Evolutionary conservation across 1,140 invertebrate species (phyloP).

Genomic region (Trinorchestia longiramus): DNA sequence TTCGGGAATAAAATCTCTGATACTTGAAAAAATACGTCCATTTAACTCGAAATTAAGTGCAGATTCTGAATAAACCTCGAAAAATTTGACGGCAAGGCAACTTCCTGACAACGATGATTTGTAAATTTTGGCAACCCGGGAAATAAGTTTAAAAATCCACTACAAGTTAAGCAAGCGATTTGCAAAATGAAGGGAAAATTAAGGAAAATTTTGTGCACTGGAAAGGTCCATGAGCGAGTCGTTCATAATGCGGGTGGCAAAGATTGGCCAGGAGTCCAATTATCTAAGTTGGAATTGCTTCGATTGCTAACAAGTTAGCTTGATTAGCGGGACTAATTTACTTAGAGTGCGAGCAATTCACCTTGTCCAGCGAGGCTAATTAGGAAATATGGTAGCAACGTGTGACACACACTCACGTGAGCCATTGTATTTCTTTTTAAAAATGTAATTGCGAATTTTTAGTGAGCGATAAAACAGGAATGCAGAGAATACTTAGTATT

Average conservation of each 20-base stretch:
- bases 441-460: background rate
- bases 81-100: background rate
- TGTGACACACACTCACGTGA: background rate
- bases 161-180: background rate
- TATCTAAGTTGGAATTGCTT: slow-evolving; percentile 29
- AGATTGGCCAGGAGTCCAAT: slow-evolving; percentile 12
- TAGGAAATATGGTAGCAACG: background rate
- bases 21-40: background rate
- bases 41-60: background rate
- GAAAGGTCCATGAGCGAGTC: background rate
- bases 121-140: background rate
- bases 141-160: background rate
- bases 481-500: background rate
- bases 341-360: background rate
- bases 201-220: background rate
- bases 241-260: background rate
- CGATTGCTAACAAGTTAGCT: slow-evolving; percentile 27
- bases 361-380: slow-evolving; percentile 13
- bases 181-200: background rate
- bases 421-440: background rate
- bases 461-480: background rate
- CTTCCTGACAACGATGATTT: background rate
- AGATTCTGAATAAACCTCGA: background rate
- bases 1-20: background rate
- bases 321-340: slow-evolving; percentile 21